Evolutionary conservation across 2,797 vertebrate genomes (phyloP).

Genomic region (Leptatherina wallacei): DNA sequence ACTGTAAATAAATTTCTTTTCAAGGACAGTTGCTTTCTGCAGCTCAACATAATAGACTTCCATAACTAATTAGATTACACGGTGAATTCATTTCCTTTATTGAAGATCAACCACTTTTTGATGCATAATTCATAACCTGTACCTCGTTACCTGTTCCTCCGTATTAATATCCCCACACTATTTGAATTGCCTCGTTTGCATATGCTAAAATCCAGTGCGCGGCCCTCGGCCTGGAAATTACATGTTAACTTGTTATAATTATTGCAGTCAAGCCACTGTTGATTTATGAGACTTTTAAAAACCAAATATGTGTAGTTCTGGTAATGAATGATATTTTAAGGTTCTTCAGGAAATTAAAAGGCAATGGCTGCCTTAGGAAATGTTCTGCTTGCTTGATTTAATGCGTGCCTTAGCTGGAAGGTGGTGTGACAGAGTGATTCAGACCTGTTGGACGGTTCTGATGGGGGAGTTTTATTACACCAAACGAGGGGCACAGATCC

Average conservation of each 20-base stretch:
- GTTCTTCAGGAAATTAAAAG: conserved; percentile 99
- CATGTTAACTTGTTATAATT: conserved; percentile 99
- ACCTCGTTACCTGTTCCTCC: conserved; percentile 99
- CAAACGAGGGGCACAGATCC: conserved; percentile 97
- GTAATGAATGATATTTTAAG: conserved; percentile 99
- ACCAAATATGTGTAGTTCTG: conserved; percentile 99
- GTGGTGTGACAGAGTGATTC: conserved; percentile 99
- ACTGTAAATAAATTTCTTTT: conserved; percentile 99
- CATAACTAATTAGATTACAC: conserved; percentile 99
- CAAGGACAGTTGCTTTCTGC: conserved; percentile 99
- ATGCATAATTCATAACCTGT: conserved; percentile 99
- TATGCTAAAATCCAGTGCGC: conserved; percentile 98
- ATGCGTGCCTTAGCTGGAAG: conserved; percentile 99
- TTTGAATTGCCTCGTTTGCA: conserved; percentile 99
- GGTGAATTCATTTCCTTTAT: conserved; percentile 99
- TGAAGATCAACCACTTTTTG: conserved; percentile 99
- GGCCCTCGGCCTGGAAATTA: conserved; percentile 99
- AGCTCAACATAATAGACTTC: conserved; percentile 99
- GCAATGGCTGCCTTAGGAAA: conserved; percentile 99
- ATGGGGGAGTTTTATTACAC: conserved; percentile 99
- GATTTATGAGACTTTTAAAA: conserved; percentile 99
- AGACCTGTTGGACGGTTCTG: conserved; percentile 99
- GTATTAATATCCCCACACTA: conserved; percentile 99
- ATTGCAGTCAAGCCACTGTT: conserved; percentile 99
- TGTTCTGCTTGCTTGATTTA: conserved; percentile 99